phyloP scores from a whole-genome alignment of 2,888 invertebrate species.

The Scrobipalpa costella region DNA sequence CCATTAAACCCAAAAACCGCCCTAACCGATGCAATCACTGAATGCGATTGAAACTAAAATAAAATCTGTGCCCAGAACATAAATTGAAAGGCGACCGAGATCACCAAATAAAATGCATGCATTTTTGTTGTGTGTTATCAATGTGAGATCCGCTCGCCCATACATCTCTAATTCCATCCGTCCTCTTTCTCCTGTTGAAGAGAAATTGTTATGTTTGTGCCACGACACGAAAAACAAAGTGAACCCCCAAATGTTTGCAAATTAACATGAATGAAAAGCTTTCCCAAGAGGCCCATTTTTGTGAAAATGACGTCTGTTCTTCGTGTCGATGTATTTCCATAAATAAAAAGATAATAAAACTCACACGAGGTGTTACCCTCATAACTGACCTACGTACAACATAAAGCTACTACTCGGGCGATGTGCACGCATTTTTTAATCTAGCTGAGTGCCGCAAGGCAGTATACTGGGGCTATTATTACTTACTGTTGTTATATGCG shows the following conservation, averaged over 20 bases:
- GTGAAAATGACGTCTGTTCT: constrained; percentile 37
- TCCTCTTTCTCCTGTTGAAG: constrained; percentile 68
- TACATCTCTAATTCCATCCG: constrained; percentile 68
- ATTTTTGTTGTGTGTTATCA: constrained; percentile 55
- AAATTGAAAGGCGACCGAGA: constrained; percentile 48
- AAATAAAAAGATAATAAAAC: constrained; percentile 47
- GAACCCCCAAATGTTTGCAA: constrained; percentile 15
- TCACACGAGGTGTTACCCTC: constrained; percentile 56
- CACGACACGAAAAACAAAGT: constrained; percentile 56
- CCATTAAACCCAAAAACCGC: constrained; percentile 46
- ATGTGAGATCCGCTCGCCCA: constrained; percentile 71
- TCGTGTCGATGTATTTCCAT: constrained; percentile 52
- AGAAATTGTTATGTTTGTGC: constrained; percentile 57
- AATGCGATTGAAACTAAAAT: constrained; percentile 73
- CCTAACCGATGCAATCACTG: constrained; percentile 78
- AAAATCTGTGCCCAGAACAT: constrained; percentile 67
- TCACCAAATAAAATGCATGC: constrained; percentile 66
- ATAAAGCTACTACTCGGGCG: constrained; percentile 78
- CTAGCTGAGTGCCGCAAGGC: constrained; percentile 30
- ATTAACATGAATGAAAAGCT: constrained; percentile 19
- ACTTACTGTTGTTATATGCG: constrained; percentile 41
- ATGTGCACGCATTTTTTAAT: constrained; percentile 52
- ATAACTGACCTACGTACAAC: constrained; percentile 74
- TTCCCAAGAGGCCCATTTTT: constrained; percentile 21
- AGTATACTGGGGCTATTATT: constrained; percentile 10